Conservation (phyloP, 2,797 vertebrate species). For the Nyctibius grandis region DNA sequence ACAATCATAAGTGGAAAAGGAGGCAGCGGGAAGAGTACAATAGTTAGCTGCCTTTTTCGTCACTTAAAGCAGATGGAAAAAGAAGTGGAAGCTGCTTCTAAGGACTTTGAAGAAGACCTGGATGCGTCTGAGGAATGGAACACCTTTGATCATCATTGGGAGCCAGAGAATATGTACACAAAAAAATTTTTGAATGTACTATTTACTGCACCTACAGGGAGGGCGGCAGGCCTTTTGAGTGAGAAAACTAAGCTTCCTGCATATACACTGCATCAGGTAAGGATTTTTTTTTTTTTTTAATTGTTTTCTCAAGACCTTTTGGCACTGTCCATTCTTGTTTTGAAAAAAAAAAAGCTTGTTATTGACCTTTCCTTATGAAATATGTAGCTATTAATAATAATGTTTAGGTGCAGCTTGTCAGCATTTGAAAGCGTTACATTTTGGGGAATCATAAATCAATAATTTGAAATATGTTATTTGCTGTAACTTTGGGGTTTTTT, state of each 20-base stretch:
- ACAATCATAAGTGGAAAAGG: conserved; percentile 86
- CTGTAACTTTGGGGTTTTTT: background rate
- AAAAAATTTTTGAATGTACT: conserved; percentile 67
- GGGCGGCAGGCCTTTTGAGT: conserved; percentile 76
- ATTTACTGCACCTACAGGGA: conserved; percentile 83
- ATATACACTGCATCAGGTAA: conserved; percentile 84
- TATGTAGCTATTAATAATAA: background rate
- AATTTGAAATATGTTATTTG: background rate
- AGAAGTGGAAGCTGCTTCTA: conserved; percentile 70
- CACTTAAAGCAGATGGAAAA: conserved; percentile 65
- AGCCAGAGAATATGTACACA: background rate
- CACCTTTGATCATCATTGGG: background rate
- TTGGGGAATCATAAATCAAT: background rate
- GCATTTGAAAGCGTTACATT: background rate
- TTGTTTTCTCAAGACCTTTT: background rate
- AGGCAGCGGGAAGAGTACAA: conserved; percentile 85
- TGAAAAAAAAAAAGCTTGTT: background rate
- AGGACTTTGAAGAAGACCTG: conserved; percentile 75
- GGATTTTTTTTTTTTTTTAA: background rate
- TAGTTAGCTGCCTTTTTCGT: conserved; percentile 80
- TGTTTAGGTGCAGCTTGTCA: background rate
- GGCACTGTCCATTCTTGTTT: background rate
- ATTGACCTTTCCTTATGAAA: background rate
- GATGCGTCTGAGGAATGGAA: conserved; percentile 68
- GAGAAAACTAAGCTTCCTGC: conserved; percentile 76